A percentile compares a stretch with the other conserved stretches of the same genome.
Conservation (phyloP, 30 jellyfish, hydroid and myxozoan genomes). For the Chrysaora quinquecirrha region DNA sequence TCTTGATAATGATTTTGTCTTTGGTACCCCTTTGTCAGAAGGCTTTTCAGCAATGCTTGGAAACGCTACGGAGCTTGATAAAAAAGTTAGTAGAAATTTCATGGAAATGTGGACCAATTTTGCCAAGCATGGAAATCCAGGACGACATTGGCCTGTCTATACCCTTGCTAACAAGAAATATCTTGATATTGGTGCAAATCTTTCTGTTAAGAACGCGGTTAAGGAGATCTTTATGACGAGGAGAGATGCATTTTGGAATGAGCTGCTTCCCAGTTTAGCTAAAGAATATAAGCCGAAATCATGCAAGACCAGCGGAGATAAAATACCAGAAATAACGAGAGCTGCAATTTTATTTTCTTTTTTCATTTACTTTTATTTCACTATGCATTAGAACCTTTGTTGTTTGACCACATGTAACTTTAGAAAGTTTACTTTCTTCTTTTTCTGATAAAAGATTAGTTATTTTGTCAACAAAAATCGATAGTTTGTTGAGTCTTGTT, state of each 20-base stretch:
- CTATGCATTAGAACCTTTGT: no score
- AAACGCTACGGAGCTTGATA: not conserved
- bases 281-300: no score
- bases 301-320: no score
- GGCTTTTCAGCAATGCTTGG: not conserved
- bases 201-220: not conserved
- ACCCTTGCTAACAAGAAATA: conserved; percentile 3
- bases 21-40: not conserved
- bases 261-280: not conserved
- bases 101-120: conserved; percentile 16
- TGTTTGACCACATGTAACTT: no score
- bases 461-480: no score
- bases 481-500: no score
- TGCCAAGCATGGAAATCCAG: conserved; percentile 16
- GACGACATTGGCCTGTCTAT: conserved; percentile 6
- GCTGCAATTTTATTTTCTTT: no score
- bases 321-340: no score
- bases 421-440: no score
- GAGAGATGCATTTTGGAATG: not conserved
- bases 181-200: not conserved
- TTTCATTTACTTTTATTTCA: no score
- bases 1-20: not conserved
- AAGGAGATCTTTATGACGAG: not conserved
- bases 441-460: no score
- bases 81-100: not conserved